phyloP scores from a whole-genome alignment of 2,797 vertebrate genomes.

The Sardinella longiceps region DNA sequence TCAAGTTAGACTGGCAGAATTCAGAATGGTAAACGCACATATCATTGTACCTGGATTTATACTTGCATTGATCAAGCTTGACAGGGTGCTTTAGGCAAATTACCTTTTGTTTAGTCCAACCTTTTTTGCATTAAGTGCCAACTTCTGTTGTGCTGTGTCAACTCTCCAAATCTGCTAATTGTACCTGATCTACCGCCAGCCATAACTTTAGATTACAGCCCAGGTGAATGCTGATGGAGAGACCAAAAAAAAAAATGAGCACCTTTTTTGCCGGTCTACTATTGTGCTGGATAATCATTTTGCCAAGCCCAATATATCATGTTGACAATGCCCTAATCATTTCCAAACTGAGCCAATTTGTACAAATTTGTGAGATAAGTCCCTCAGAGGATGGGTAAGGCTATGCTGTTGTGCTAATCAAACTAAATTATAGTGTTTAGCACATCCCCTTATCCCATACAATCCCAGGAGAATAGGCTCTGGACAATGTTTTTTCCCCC shows the following conservation, averaged over 20 bases:
- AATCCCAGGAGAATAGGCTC: slow-evolving; percentile 8
- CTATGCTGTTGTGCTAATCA: slow-evolving; percentile 41
- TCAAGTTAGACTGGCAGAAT: too few relatives aligned
- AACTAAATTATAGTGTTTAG: slow-evolving; percentile 48
- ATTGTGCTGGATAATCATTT: not conserved
- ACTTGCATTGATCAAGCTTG: not conserved
- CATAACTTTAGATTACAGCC: not conserved
- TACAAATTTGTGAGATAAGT: slow-evolving; percentile 42
- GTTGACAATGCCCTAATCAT: slow-evolving; percentile 24
- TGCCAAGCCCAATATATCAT: not conserved
- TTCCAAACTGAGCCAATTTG: slow-evolving; percentile 26
- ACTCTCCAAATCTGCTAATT: slow-evolving; percentile 5
- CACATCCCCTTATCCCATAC: slow-evolving; percentile 35
- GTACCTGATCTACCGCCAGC: not conserved
- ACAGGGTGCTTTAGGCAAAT: not conserved
- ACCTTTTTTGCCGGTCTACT: not conserved
- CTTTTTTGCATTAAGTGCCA: not conserved
- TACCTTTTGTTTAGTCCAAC: not conserved
- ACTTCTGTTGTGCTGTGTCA: not conserved
- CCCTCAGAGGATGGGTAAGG: slow-evolving; percentile 53
- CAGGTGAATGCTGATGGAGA: not conserved
- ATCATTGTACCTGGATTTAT: not conserved
- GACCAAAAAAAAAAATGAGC: not conserved
- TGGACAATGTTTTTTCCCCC: not conserved
- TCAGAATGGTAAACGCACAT: too few relatives aligned